These are phyloP conservation scores for Archivesica marissinica DNA, from an alignment of 1,140 invertebrate genomes.

Conservation along the genomic window DNA sequence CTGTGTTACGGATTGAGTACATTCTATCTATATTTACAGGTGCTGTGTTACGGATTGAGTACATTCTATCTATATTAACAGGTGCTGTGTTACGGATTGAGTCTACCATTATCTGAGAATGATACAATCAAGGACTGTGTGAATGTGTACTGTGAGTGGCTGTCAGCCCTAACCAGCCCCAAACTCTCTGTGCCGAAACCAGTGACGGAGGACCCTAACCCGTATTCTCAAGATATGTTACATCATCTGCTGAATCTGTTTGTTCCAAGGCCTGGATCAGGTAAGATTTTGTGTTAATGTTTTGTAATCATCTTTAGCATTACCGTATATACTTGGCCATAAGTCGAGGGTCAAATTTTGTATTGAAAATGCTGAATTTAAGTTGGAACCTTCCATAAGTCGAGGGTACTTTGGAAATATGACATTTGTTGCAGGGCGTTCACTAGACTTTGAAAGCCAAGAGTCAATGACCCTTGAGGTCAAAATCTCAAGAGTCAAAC, in stretches of 20 bases:
- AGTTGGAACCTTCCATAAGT: too few relatives aligned
- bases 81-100: slow-evolving; percentile 96
- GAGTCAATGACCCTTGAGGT: too few relatives aligned
- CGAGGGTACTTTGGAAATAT: too few relatives aligned
- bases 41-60: not conserved
- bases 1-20: too few relatives aligned
- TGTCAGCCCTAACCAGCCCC: slow-evolving; percentile 92
- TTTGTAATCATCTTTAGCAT: too few relatives aligned
- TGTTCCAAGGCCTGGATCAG: slow-evolving; percentile 89
- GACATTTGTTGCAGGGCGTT: too few relatives aligned
- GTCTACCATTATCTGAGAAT: slow-evolving; percentile 94
- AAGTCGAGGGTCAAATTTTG: too few relatives aligned
- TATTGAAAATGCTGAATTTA: too few relatives aligned
- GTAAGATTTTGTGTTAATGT: slow-evolving; percentile 64
- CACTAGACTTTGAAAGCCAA: too few relatives aligned
- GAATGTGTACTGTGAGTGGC: slow-evolving; percentile 98
- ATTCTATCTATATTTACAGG: not conserved
- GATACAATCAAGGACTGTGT: slow-evolving; percentile 98
- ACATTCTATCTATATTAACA: slow-evolving; percentile 68
- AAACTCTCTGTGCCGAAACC: slow-evolving; percentile 90
- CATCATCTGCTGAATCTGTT: slow-evolving; percentile 98
- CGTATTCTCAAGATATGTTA: slow-evolving; percentile 96
- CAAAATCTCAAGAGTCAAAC: too few relatives aligned
- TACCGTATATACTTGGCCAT: too few relatives aligned
- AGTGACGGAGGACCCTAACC: slow-evolving; percentile 94